Percentiles rank a stretch among this genome's conserved stretches.
These are phyloP conservation scores for Conchocele bisecta DNA, from an alignment of 2,888 invertebrate genomes.

Conservation along the genomic window DNA sequence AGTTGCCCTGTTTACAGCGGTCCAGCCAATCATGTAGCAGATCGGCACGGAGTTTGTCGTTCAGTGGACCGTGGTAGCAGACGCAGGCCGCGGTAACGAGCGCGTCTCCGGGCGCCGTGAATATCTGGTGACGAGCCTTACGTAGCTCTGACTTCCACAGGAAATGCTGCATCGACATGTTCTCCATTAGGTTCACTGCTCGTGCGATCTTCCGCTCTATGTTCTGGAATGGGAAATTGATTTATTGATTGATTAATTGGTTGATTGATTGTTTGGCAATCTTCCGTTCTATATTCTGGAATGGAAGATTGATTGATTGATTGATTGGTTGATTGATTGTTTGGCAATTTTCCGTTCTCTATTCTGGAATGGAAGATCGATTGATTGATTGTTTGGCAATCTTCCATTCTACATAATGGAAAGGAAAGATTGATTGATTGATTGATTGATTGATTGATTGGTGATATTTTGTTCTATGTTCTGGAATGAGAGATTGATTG, in stretches of 20 bases:
- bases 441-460: no score
- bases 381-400: no score
- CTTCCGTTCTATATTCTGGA: slow-evolving; percentile 77
- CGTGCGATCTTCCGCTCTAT: slow-evolving; percentile 77
- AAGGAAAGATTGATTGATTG: no score
- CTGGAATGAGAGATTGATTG: no score
- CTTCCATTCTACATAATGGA: no score
- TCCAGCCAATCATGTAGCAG: slow-evolving; percentile 79
- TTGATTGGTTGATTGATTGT: no score
- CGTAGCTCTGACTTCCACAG: slow-evolving; percentile 78
- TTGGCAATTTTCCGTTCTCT: no score
- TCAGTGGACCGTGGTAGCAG: slow-evolving; percentile 80
- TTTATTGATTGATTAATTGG: no score
- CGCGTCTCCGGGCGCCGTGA: slow-evolving; percentile 78
- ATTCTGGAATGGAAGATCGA: no score
- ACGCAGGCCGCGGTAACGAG: slow-evolving; percentile 79
- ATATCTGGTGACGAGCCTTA: slow-evolving; percentile 72
- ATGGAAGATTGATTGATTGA: slow-evolving; percentile 18
- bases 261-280: no score
- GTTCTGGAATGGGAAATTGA: slow-evolving; percentile 61
- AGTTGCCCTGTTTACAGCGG: slow-evolving; percentile 70
- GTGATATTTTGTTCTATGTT: no score
- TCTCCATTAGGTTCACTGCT: slow-evolving; percentile 79
- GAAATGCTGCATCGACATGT: slow-evolving; percentile 79
- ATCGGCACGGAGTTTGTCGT: slow-evolving; percentile 74